These are phyloP conservation scores for Drosophila neoperkinsi DNA, from an alignment of 2,888 invertebrate genomes.

Conservation along the genomic window DNA sequence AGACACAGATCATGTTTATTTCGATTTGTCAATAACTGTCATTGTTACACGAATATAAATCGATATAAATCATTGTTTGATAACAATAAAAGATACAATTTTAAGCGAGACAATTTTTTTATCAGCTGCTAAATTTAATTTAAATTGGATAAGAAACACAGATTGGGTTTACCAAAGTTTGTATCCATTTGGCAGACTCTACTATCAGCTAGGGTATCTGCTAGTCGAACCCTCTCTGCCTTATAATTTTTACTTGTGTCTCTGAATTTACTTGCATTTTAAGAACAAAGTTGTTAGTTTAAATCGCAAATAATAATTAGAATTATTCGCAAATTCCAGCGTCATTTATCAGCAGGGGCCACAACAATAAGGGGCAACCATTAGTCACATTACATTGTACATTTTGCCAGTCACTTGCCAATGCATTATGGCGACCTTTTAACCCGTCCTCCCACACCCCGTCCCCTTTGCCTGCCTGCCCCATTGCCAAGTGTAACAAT, in stretches of 20 bases:
- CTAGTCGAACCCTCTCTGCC: background rate
- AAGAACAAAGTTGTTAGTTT: background rate
- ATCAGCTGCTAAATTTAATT: background rate
- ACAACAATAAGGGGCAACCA: constrained; percentile 26
- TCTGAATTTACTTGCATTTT: background rate
- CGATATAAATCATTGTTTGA: background rate
- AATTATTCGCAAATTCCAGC: constrained; percentile 10
- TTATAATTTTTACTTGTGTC: background rate
- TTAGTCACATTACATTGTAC: constrained; percentile 49
- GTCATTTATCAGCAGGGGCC: constrained; percentile 12
- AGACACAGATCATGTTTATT: background rate
- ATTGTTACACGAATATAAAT: background rate
- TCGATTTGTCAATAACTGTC: too few species aligned
- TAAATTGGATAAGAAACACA: background rate
- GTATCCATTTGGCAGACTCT: background rate
- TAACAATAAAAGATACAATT: background rate
- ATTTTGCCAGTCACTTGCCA: constrained; percentile 60
- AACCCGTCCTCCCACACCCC: constrained; percentile 1
- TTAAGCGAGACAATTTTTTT: fast-evolving
- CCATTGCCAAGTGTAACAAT: constrained; percentile 43
- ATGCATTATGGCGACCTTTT: constrained; percentile 58
- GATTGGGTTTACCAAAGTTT: background rate
- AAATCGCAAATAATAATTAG: background rate
- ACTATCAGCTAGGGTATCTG: background rate
- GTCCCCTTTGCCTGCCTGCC: too few species aligned